Conservation (phyloP, 2,113 vertebrate genomes). For the Vanacampus margaritifer region DNA sequence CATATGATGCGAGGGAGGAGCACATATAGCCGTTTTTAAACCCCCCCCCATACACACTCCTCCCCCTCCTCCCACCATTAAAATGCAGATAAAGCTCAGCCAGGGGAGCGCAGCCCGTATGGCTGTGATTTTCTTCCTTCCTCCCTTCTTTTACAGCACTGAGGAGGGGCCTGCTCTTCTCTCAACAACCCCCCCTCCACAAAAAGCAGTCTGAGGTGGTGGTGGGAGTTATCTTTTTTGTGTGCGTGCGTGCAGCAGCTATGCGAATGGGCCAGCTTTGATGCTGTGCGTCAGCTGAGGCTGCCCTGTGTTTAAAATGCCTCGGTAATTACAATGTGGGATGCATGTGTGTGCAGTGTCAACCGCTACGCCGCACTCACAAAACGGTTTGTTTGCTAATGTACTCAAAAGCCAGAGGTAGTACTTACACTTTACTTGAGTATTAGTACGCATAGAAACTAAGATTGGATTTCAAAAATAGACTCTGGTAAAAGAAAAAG, state of each 20-base stretch:
- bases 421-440: neutral
- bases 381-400: slow-evolving; percentile 20
- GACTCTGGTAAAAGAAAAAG: no score
- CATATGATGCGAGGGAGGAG: slow-evolving; percentile 58
- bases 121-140: slow-evolving; percentile 65
- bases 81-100: slow-evolving; percentile 49
- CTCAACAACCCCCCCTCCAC: slow-evolving; percentile 24
- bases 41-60: neutral
- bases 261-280: slow-evolving; percentile 64
- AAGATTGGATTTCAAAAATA: no score
- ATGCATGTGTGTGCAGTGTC: slow-evolving; percentile 48
- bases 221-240: slow-evolving; percentile 52
- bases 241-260: slow-evolving; percentile 35
- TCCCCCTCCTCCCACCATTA: slow-evolving; percentile 33
- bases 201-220: slow-evolving; percentile 18
- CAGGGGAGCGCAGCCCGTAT: slow-evolving; percentile 43
- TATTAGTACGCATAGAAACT: no score
- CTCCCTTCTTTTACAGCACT: slow-evolving; percentile 50
- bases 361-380: slow-evolving; percentile 31
- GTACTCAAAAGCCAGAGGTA: neutral
- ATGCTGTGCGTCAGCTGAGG: slow-evolving; percentile 69
- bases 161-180: slow-evolving; percentile 54
- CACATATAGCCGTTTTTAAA: slow-evolving; percentile 25
- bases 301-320: slow-evolving; percentile 72
- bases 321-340: slow-evolving; percentile 62